Evolutionary conservation across 2,888 invertebrate species (phyloP).

Genomic region (Luffia ferchaultella): DNA sequence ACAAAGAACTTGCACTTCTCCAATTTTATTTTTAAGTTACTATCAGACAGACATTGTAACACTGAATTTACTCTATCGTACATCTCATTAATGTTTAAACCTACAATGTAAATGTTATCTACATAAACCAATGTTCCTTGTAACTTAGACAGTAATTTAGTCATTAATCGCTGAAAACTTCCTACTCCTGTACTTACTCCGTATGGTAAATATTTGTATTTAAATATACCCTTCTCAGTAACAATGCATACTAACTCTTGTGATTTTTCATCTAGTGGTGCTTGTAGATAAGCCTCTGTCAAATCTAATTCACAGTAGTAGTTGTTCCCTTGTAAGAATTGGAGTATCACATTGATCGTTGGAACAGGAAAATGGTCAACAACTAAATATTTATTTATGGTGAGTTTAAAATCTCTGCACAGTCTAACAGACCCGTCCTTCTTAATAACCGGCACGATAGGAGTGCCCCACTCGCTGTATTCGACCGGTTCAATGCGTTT

Average conservation of each 20-base stretch:
- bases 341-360: slow-evolving; percentile 8
- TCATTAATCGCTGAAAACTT: slow-evolving; percentile 13
- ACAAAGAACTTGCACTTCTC: too few species aligned
- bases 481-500: not conserved
- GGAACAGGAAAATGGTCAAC: slow-evolving; percentile 8
- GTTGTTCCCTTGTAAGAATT: slow-evolving; percentile 7
- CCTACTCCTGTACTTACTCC: slow-evolving; percentile 12
- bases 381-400: slow-evolving; percentile 8
- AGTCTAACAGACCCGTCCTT: slow-evolving; percentile 7
- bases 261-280: slow-evolving; percentile 1
- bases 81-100: slow-evolving; percentile 8
- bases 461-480: slow-evolving; percentile 6
- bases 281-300: slow-evolving; percentile 6
- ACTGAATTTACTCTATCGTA: too few species aligned
- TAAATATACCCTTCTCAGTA: slow-evolving; percentile 11
- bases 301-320: slow-evolving; percentile 15
- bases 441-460: slow-evolving; percentile 10
- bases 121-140: too few species aligned
- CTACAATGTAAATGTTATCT: too few species aligned
- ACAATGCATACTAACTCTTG: slow-evolving; percentile 11
- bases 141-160: slow-evolving; percentile 3
- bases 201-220: slow-evolving; percentile 11
- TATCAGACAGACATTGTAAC: slow-evolving; percentile 3
- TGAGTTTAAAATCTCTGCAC: slow-evolving; percentile 10
- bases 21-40: slow-evolving; percentile 9